Conservation (phyloP, 64 coral and sea anemone genomes). For the Exaiptasia diaphana region DNA sequence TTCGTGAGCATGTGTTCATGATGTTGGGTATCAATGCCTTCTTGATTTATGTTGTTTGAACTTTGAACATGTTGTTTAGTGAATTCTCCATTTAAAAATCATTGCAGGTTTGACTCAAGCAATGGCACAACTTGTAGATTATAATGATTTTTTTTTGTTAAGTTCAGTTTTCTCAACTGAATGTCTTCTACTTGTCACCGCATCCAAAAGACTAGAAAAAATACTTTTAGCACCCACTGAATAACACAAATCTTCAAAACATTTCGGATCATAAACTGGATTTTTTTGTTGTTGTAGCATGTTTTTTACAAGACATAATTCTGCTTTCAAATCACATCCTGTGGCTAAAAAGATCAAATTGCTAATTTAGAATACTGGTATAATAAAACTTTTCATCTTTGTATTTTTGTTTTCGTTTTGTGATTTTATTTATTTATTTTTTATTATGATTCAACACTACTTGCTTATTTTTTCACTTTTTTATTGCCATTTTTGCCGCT, state of each 20-base stretch:
- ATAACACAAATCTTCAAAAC: slow-evolving; percentile 42
- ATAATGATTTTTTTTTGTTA: slow-evolving; percentile 46
- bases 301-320: slow-evolving; percentile 24
- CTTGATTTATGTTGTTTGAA: slow-evolving; percentile 51
- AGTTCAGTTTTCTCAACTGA: slow-evolving; percentile 14
- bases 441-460: no score
- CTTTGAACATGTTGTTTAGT: slow-evolving; percentile 19
- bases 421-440: no score
- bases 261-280: slow-evolving; percentile 15
- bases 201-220: slow-evolving; percentile 26
- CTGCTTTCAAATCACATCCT: slow-evolving; percentile 26
- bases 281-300: slow-evolving; percentile 3
- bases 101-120: slow-evolving; percentile 35
- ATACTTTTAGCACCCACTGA: background rate
- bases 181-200: slow-evolving; percentile 25
- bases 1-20: slow-evolving; percentile 7
- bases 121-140: slow-evolving; percentile 43
- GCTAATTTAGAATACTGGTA: no score
- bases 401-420: no score
- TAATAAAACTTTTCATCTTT: no score
- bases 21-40: slow-evolving; percentile 47
- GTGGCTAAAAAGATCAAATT: slow-evolving; percentile 3
- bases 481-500: no score
- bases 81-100: slow-evolving; percentile 42
- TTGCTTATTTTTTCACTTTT: no score